phyloP scores from a whole-genome alignment of 2,888 invertebrate genomes.

The Agriopis aurantiaria region DNA sequence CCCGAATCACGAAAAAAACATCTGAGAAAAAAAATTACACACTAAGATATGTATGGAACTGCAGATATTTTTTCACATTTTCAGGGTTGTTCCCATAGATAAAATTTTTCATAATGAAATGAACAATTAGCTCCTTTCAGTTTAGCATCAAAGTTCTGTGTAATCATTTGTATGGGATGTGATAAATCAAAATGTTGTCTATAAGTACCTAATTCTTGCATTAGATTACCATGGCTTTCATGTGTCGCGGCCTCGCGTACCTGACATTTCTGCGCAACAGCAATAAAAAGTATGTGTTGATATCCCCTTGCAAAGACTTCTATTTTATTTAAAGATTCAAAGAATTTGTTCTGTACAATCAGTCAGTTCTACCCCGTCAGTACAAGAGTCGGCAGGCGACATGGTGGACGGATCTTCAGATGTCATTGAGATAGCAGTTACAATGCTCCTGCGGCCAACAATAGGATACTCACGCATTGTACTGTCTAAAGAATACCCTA shows the following conservation, averaged over 20 bases:
- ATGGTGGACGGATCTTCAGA: slow-evolving; percentile 68
- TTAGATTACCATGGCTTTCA: too few relatives aligned
- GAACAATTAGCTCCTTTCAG: not conserved
- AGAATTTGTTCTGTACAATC: not conserved
- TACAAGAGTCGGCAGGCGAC: slow-evolving; percentile 30
- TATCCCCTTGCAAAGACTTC: too few relatives aligned
- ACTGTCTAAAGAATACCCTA: slow-evolving; percentile 78
- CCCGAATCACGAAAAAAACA: too few relatives aligned
- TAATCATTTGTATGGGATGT: not conserved
- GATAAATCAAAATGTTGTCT: not conserved
- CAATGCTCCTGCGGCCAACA: slow-evolving; percentile 58
- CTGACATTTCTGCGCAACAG: not conserved
- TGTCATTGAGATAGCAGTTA: slow-evolving; percentile 78
- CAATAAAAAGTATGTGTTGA: too few relatives aligned
- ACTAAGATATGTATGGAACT: too few relatives aligned
- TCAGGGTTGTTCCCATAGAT: too few relatives aligned
- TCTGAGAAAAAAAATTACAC: too few relatives aligned
- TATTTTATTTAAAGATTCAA: not conserved
- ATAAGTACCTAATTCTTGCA: too few relatives aligned
- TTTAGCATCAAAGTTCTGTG: too few relatives aligned
- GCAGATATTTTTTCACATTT: too few relatives aligned
- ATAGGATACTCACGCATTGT: slow-evolving; percentile 75
- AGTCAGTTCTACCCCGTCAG: slow-evolving; percentile 8
- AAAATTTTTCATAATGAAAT: too few relatives aligned
- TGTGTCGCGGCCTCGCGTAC: not conserved